phyloP scores from a whole-genome alignment of 2,888 invertebrate genomes.

The Napeogenes sylphis region DNA sequence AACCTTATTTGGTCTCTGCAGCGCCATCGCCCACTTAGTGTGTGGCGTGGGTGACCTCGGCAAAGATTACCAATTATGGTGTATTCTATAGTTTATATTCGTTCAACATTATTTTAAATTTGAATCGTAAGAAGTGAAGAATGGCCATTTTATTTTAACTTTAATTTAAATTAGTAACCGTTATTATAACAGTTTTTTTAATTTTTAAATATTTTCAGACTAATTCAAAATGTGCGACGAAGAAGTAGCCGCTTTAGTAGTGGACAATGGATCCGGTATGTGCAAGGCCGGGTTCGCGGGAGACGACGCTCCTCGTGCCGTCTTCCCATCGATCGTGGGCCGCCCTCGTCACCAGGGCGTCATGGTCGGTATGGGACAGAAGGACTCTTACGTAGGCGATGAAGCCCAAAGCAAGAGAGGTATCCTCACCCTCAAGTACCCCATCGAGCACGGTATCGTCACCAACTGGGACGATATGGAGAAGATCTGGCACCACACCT shows the following conservation, averaged over 20 bases:
- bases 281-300: slow-evolving; percentile 98
- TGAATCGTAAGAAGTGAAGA: too few relatives aligned
- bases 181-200: not conserved
- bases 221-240: slow-evolving; percentile 73
- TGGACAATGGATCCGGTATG: slow-evolving; percentile 99
- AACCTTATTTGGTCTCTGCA: slow-evolving; percentile 66
- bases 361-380: slow-evolving; percentile 99
- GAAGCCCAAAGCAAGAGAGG: slow-evolving; percentile 98
- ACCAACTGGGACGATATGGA: slow-evolving; percentile 99
- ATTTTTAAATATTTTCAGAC: slow-evolving; percentile 42
- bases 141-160: too few relatives aligned
- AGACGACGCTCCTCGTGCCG: slow-evolving; percentile 95
- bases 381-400: slow-evolving; percentile 97
- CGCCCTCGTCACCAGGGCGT: slow-evolving; percentile 95
- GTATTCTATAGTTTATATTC: slow-evolving; percentile 11
- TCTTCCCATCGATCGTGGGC: slow-evolving; percentile 97
- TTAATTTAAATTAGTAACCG: too few relatives aligned
- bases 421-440: slow-evolving; percentile 96
- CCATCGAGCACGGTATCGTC: slow-evolving; percentile 97
- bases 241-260: slow-evolving; percentile 94
- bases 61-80: slow-evolving; percentile 24
- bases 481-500: slow-evolving; percentile 99
- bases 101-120: not conserved
- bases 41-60: slow-evolving; percentile 28
- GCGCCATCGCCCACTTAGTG: slow-evolving; percentile 48